Evolutionary conservation across 2,113 vertebrate species (phyloP).

Genomic region (Pseudorasbora parva): DNA sequence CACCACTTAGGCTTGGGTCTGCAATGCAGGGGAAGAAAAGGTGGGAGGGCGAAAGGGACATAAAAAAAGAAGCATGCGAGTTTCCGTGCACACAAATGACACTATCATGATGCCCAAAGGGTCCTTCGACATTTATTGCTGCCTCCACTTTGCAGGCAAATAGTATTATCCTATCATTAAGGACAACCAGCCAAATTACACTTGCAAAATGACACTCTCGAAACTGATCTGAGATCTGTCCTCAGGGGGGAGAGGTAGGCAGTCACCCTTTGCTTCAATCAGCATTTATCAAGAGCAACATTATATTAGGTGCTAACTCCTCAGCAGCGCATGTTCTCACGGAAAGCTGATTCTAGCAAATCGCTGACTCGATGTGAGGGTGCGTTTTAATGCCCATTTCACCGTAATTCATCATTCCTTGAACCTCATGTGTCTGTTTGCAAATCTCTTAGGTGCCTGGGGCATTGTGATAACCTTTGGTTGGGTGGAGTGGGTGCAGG

Average conservation of each 20-base stretch:
- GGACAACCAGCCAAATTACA: constrained; percentile 42
- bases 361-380: neutral
- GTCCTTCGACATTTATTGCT: constrained; percentile 30
- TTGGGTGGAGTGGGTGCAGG: neutral
- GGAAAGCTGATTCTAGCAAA: constrained; percentile 40
- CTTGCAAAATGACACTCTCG: neutral
- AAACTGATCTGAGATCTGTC: constrained; percentile 29
- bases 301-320: constrained; percentile 16
- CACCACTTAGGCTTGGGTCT: constrained; percentile 34
- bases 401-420: neutral
- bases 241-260: constrained; percentile 12
- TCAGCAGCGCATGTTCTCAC: neutral
- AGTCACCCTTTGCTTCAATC: constrained; percentile 31
- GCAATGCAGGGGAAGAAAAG: constrained; percentile 45
- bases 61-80: neutral
- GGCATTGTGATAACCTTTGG: neutral
- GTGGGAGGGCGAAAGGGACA: constrained; percentile 8
- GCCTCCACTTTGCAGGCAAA: constrained; percentile 17
- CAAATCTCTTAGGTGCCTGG: neutral
- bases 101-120: constrained; percentile 18
- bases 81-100: neutral
- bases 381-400: constrained; percentile 18
- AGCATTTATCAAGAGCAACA: constrained; percentile 36
- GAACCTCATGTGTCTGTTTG: neutral
- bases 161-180: constrained; percentile 38